Base-by-base conservation (phyloP, 2,113 vertebrate species). In the Phalacrocorax aristotelis region DNA sequence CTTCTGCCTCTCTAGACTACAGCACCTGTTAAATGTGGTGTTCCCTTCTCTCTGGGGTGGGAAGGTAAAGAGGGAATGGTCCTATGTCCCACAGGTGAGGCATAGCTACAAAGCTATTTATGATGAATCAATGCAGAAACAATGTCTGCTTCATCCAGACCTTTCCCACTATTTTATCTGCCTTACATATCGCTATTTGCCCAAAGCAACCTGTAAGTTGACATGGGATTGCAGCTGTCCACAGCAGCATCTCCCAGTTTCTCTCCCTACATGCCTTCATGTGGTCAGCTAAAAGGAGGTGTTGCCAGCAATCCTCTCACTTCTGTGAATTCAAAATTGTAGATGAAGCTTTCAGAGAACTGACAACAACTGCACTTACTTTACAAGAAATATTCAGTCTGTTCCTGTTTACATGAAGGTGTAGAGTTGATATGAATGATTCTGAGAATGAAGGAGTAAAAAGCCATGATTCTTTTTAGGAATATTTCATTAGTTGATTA, bases 241-340 rank as follows among this genome's bases (percentile, higher is more conserved):
- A 52, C 27, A 81, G 20, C 10, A 62, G 17, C 15, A 46, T 15
- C 29, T 79, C 21, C 8, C 26, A 30, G 2, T 49, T 15, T 15
- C 15, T 44, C 57, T 74, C 10, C 34, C 6, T 11, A 11, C 16
- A 10, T 6, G 8, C 11, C 21, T 87, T 55, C 22, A n/a, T 42
- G 5, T 40, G 6, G 30, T 72, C 27, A 81, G 17, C 3, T 76
- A 38, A 55, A 79, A 75, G 11, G 6, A 65, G 8, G 7, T 22
- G 16, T 38, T 72, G 5, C 8, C 27, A 60, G 26, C 0, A 0
- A 27, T 29, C 19, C 11, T 52, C 30, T 57, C 23, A 20, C 7
- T 71, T 72, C 32, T 29, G 30, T 69, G 25, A 87, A 71, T 40
- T 54, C 13, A 36, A 51, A 83, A 32, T 4, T 51, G 49, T 15